These are phyloP conservation scores for Emydoidea blandingii DNA, from an alignment of 2,797 vertebrate species.

Conservation along the genomic window DNA sequence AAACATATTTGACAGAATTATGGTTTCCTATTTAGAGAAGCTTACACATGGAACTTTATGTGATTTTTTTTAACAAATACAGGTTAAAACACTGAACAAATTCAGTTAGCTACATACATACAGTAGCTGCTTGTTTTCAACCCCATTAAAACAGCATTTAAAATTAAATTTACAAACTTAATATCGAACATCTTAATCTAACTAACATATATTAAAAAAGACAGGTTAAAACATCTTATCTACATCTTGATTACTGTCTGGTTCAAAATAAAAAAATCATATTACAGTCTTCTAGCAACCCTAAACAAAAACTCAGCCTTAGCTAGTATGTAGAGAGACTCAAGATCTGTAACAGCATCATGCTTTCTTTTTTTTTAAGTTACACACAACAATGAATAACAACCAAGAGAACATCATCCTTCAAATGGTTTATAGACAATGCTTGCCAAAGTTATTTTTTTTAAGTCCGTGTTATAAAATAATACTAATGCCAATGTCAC, in stretches of 20 bases:
- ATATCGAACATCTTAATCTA: constrained; percentile 90
- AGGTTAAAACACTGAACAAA: constrained; percentile 99
- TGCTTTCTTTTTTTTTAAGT: constrained; percentile 81
- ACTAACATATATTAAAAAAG: constrained; percentile 89
- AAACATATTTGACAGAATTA: constrained; percentile 93
- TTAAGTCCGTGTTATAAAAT: constrained; percentile 84
- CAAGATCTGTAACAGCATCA: constrained; percentile 86
- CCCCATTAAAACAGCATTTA: constrained; percentile 90
- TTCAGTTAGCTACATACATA: constrained; percentile 96
- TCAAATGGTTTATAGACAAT: constrained; percentile 82
- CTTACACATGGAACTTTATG: constrained; percentile 96
- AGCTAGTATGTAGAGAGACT: constrained; percentile 83
- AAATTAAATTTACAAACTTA: constrained; percentile 94
- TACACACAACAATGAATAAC: constrained; percentile 88
- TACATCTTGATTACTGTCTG: constrained; percentile 86
- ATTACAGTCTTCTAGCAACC: constrained; percentile 86
- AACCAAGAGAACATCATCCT: constrained; percentile 86
- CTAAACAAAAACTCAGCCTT: constrained; percentile 83
- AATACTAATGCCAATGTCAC: constrained; percentile 80
- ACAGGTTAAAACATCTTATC: constrained; percentile 91
- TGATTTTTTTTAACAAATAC: constrained; percentile 98
- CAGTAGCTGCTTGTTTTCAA: constrained; percentile 89
- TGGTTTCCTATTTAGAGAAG: constrained; percentile 97
- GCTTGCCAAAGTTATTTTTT: constrained; percentile 79
- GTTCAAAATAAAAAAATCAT: constrained; percentile 75